Percentiles rank a stretch among this genome's conserved stretches.
Conservation (phyloP, 2,113 vertebrate genomes). For the Telmatochromis sp. region DNA sequence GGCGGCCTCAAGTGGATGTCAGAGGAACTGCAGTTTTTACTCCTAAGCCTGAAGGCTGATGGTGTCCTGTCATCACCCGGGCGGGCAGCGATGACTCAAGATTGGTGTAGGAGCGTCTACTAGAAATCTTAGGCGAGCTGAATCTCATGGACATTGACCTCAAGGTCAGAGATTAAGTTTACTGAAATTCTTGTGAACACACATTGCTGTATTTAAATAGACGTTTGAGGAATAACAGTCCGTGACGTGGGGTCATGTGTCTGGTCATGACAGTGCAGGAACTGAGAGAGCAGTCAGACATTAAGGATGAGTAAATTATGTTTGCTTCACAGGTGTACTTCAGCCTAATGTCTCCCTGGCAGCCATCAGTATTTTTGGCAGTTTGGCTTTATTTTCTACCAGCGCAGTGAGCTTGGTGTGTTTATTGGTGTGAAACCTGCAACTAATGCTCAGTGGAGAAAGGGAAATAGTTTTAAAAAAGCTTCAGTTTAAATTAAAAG, state of each 20-base stretch:
- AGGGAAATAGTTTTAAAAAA: background rate
- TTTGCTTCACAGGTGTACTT: background rate
- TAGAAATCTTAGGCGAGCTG: background rate
- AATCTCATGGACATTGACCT: background rate
- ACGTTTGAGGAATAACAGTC: background rate
- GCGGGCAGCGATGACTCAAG: background rate
- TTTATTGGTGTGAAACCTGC: background rate
- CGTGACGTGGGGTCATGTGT: background rate
- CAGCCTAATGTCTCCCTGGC: background rate
- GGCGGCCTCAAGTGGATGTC: too few species aligned
- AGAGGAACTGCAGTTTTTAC: too few species aligned
- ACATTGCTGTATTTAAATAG: background rate
- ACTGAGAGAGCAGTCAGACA: background rate
- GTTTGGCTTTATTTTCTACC: background rate
- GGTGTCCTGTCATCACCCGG: background rate
- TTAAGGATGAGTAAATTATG: background rate
- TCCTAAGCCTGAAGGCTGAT: too few species aligned
- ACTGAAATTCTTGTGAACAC: background rate
- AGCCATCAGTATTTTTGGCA: background rate
- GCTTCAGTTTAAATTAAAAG: background rate
- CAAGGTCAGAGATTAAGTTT: background rate
- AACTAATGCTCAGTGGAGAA: background rate
- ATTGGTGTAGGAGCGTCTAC: background rate
- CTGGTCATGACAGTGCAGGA: background rate
- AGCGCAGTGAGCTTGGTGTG: background rate